Conservation (phyloP, 1,140 invertebrate species). For the Cydia strobilella region DNA sequence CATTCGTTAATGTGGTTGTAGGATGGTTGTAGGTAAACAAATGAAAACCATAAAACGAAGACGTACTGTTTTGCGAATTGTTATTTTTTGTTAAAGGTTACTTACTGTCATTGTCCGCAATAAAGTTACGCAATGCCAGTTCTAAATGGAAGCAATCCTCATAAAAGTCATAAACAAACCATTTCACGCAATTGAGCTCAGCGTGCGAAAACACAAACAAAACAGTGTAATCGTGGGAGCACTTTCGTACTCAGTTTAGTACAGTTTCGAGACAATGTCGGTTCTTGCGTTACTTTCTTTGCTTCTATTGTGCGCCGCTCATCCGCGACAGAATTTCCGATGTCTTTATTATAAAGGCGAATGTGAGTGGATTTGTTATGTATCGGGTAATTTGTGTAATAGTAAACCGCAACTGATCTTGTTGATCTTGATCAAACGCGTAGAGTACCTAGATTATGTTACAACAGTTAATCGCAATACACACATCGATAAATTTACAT, state of each 20-base stretch:
- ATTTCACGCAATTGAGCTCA: neutral
- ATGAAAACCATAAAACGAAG: no score
- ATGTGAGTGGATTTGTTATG: slow-evolving; percentile 48
- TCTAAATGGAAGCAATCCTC: slow-evolving; percentile 14
- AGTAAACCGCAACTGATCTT: neutral
- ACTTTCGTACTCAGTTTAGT: slow-evolving; percentile 9
- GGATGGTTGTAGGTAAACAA: no score
- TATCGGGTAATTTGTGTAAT: neutral
- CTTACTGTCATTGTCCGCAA: neutral
- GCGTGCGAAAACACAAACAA: slow-evolving; percentile 10
- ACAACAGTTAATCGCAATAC: no score
- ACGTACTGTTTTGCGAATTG: no score
- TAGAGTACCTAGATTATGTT: neutral
- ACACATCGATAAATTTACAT: no score
- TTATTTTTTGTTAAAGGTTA: no score
- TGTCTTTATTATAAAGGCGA: slow-evolving; percentile 45
- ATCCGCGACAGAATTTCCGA: slow-evolving; percentile 32
- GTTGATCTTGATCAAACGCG: neutral
- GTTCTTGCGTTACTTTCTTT: slow-evolving; percentile 26
- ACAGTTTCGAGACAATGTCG: neutral
- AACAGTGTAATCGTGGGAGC: slow-evolving; percentile 7
- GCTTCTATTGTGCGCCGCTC: neutral
- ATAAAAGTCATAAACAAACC: slow-evolving; percentile 9
- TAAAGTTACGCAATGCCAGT: neutral
- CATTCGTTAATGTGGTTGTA: no score